phyloP scores from a whole-genome alignment of 2,888 invertebrate species.

The Drosophila colorata region DNA sequence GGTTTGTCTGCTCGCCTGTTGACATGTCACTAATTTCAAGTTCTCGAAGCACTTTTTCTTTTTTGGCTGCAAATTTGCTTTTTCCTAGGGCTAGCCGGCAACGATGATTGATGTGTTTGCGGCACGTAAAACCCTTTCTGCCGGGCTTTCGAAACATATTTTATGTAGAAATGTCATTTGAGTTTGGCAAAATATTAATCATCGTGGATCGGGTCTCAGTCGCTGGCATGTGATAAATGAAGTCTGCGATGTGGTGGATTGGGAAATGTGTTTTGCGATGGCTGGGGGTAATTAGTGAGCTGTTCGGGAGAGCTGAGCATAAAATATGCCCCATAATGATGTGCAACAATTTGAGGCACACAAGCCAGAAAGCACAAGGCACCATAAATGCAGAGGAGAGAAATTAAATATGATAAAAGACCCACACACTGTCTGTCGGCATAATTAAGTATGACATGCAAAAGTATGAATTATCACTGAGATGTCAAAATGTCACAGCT shows the following conservation, averaged over 20 bases:
- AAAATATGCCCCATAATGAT: constrained; percentile 58
- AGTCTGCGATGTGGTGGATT: constrained; percentile 57
- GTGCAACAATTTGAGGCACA: constrained; percentile 52
- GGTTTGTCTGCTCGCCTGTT: constrained; percentile 55
- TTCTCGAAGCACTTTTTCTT: constrained; percentile 59
- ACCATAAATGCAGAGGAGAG: constrained; percentile 8
- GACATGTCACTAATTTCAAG: constrained; percentile 78
- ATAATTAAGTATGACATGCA: constrained; percentile 84
- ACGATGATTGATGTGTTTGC: constrained; percentile 72
- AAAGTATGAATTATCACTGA: constrained; percentile 84
- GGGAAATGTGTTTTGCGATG: constrained; percentile 46
- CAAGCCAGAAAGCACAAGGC: no score
- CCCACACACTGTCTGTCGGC: constrained; percentile 78
- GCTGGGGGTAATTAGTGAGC: constrained; percentile 69
- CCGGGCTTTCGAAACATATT: constrained; percentile 65
- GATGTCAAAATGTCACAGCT: constrained; percentile 82
- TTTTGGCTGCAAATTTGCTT: constrained; percentile 46
- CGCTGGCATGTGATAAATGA: constrained; percentile 67
- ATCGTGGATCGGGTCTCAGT: constrained; percentile 45
- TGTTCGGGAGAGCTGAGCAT: constrained; percentile 22
- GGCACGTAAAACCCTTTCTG: constrained; percentile 58
- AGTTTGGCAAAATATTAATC: constrained; percentile 73
- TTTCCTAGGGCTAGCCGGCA: constrained; percentile 13
- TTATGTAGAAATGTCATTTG: constrained; percentile 69
- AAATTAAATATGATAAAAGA: constrained; percentile 79